Conservation (phyloP, 1,140 invertebrate species). For the Drosophila gunungcola region DNA sequence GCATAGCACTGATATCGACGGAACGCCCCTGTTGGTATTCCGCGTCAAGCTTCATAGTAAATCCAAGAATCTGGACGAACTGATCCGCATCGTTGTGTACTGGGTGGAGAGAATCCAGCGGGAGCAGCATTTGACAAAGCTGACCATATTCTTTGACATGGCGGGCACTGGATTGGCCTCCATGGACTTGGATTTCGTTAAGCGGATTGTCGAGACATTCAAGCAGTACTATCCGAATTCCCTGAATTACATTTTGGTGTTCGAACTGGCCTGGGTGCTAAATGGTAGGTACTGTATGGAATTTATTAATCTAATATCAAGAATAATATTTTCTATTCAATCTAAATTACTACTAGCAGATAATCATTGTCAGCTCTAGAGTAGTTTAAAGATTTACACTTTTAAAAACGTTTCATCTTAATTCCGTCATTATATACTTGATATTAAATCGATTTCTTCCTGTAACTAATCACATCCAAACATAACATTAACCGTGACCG, state of each 20-base stretch:
- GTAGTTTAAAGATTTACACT: too few species aligned
- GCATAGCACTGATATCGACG: constrained; percentile 92
- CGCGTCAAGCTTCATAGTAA: constrained; percentile 92
- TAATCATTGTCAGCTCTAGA: too few species aligned
- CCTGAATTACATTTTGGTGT: constrained; percentile 96
- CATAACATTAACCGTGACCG: constrained; percentile 9
- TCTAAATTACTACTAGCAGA: background rate
- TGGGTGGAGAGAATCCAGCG: constrained; percentile 94
- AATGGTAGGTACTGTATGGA: constrained; percentile 87
- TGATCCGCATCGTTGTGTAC: constrained; percentile 94
- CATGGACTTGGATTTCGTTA: constrained; percentile 94
- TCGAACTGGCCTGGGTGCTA: constrained; percentile 97
- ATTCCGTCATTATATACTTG: too few species aligned
- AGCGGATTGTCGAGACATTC: constrained; percentile 94
- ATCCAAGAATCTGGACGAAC: constrained; percentile 89
- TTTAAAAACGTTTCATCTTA: too few species aligned
- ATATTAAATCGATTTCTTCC: background rate
- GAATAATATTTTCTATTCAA: background rate
- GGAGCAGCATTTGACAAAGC: constrained; percentile 90
- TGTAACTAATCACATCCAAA: background rate
- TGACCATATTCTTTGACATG: constrained; percentile 96
- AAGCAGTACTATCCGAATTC: constrained; percentile 96
- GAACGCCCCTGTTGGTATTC: constrained; percentile 90
- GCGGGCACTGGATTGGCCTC: constrained; percentile 92
- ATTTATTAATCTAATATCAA: background rate